Percentiles rank a stretch among this genome's conserved stretches.
Conservation (phyloP, 1,140 invertebrate species). For the Caenorhabditis brenneri region DNA sequence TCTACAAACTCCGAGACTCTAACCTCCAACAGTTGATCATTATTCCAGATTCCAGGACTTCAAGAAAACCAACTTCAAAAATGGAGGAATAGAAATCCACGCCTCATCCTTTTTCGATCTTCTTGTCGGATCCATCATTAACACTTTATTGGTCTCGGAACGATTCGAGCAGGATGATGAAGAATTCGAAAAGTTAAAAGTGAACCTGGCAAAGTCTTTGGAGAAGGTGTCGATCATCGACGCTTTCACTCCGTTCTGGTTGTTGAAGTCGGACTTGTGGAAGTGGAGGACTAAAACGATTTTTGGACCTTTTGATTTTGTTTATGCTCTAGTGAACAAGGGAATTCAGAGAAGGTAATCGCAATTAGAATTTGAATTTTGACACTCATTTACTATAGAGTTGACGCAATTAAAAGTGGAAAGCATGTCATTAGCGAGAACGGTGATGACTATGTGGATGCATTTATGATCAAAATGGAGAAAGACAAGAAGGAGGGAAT, state of each 20-base stretch:
- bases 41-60: conserved; percentile 18
- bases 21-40: neutral
- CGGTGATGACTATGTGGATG: conserved; percentile 33
- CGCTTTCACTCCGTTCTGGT: neutral
- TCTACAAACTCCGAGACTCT: too few relatives aligned
- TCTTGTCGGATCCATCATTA: conserved; percentile 54
- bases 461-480: conserved; percentile 38
- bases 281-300: conserved; percentile 14
- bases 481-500: conserved; percentile 22
- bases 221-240: conserved; percentile 35
- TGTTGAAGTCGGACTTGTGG: conserved; percentile 18
- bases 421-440: conserved; percentile 13
- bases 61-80: conserved; percentile 31
- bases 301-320: neutral
- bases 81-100: neutral
- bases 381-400: neutral
- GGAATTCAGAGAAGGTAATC: conserved; percentile 25
- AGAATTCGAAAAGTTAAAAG: conserved; percentile 41
- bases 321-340: conserved; percentile 2
- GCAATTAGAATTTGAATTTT: neutral
- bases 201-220: conserved; percentile 16
- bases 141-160: conserved; percentile 41
- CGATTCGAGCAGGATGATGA: conserved; percentile 44
- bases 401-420: neutral
- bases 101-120: conserved; percentile 33